Conservation (phyloP, 2,797 vertebrate genomes). For the Mormyrops attenuatus region DNA sequence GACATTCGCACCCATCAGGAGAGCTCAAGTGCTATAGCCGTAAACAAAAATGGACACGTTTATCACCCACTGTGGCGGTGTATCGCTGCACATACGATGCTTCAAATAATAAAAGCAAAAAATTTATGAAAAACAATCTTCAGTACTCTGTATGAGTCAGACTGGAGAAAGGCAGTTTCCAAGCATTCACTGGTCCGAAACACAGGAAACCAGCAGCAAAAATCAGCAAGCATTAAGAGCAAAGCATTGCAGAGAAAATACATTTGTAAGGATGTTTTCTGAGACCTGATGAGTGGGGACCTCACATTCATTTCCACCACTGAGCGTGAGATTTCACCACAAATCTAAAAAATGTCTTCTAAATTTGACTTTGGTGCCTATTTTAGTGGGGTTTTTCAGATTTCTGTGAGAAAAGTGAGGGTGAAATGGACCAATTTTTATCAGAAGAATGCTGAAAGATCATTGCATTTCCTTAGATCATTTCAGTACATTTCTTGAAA, state of each 20-base stretch:
- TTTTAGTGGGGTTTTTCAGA: background rate
- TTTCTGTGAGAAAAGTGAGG: background rate
- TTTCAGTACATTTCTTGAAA: background rate
- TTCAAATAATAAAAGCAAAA: background rate
- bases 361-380: background rate
- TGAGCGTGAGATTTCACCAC: background rate
- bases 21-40: background rate
- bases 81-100: background rate
- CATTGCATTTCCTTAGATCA: background rate
- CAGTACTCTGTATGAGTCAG: background rate
- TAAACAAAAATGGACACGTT: background rate
- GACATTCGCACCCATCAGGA: background rate
- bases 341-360: background rate
- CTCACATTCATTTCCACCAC: background rate
- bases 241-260: background rate
- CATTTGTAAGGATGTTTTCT: background rate
- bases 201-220: background rate
- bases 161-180: background rate
- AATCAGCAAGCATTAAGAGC: background rate
- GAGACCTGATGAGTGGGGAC: background rate
- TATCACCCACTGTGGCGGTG: background rate
- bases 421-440: background rate
- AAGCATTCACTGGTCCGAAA: background rate
- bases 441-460: background rate
- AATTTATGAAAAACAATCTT: background rate